A percentile compares a stretch with the other conserved stretches of the same genome.
Conservation (phyloP, 2,888 invertebrate genomes). For the Antheraea yamamai region DNA sequence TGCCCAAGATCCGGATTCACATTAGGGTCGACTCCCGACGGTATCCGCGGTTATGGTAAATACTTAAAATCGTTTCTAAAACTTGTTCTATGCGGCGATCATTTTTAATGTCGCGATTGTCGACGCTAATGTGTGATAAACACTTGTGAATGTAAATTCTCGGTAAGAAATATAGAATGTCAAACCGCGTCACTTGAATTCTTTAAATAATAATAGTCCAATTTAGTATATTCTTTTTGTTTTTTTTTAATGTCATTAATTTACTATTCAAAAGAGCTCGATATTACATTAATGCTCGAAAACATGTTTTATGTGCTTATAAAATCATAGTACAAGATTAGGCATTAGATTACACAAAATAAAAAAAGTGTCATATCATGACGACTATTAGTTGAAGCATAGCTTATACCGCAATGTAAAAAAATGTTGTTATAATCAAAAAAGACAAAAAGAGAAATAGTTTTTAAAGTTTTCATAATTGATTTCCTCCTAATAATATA, state of each 20-base stretch:
- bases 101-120: slow-evolving; percentile 6
- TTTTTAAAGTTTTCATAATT: background rate
- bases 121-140: slow-evolving; percentile 17
- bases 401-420: slow-evolving; percentile 77
- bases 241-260: background rate
- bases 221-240: background rate
- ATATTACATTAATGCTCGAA: background rate
- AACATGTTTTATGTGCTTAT: background rate
- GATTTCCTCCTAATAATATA: slow-evolving; percentile 14
- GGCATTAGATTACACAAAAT: background rate
- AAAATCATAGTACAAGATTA: background rate
- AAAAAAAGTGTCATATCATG: background rate
- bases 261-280: slow-evolving; percentile 5
- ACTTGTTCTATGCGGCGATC: background rate
- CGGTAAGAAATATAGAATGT: background rate
- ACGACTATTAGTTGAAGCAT: background rate
- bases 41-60: background rate
- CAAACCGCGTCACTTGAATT: background rate
- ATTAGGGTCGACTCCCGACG: background rate
- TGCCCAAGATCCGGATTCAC: slow-evolving; percentile 4
- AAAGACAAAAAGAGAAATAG: slow-evolving; percentile 39
- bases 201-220: background rate
- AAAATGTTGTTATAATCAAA: slow-evolving; percentile 26
- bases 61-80: background rate
- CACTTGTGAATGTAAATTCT: slow-evolving; percentile 1